Conservation (phyloP, 2,797 vertebrate species). For the Psittacula echo region DNA sequence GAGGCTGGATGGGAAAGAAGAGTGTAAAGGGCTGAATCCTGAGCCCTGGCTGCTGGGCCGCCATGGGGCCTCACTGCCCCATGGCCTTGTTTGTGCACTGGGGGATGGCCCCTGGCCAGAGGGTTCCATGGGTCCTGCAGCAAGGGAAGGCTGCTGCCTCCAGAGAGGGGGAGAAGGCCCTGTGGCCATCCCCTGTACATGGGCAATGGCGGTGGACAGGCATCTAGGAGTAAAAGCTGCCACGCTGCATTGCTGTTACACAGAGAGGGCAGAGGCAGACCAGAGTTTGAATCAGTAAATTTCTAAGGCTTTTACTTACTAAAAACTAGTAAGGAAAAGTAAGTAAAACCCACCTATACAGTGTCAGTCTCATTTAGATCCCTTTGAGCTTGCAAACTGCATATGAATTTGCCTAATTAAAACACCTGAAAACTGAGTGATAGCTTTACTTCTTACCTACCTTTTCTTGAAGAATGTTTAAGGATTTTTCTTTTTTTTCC, state of each 20-base stretch:
- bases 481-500: not conserved
- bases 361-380: not conserved
- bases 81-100: not conserved
- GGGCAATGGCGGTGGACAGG: not conserved
- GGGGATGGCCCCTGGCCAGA: not conserved
- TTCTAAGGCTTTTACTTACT: not conserved
- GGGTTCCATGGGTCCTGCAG: not conserved
- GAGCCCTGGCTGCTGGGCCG: not conserved
- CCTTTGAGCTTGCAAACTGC: not conserved
- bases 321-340: not conserved
- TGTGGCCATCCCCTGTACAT: fast-evolving
- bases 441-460: not conserved
- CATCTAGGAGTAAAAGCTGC: not conserved
- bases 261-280: not conserved
- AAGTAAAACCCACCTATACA: not conserved
- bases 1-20: not conserved
- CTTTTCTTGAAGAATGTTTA: not conserved
- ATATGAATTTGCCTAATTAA: not conserved
- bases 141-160: not conserved
- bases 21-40: not conserved
- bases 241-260: fast-evolving
- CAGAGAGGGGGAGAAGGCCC: not conserved
- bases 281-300: not conserved
- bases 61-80: not conserved
- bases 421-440: not conserved